These are phyloP conservation scores for Scomber colias DNA, from an alignment of 2,113 vertebrate species.

Conservation along the genomic window DNA sequence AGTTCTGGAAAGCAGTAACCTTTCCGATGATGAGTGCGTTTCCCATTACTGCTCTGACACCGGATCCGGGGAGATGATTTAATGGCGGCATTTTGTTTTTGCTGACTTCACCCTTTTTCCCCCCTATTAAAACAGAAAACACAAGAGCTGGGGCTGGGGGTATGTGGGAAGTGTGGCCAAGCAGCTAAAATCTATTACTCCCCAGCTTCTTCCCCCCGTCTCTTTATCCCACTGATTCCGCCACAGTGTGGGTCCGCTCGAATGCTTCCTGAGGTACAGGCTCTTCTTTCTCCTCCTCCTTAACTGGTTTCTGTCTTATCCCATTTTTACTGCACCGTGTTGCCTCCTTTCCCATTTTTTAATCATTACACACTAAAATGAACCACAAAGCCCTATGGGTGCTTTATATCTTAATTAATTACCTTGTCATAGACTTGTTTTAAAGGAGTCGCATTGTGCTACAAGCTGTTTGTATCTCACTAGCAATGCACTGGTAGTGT, in stretches of 20 bases:
- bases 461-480: conserved; percentile 22
- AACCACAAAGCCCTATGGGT: conserved; percentile 21
- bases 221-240: conserved; percentile 62
- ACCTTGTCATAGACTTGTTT: conserved; percentile 15
- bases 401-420: conserved; percentile 60
- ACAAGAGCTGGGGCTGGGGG: conserved; percentile 70
- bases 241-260: conserved; percentile 45
- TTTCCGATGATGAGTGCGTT: conserved; percentile 90
- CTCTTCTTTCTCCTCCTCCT: conserved; percentile 13
- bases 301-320: conserved; percentile 33
- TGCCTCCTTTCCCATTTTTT: conserved; percentile 17
- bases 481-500: not conserved
- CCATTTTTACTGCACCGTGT: conserved; percentile 21
- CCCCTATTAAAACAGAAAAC: conserved; percentile 87
- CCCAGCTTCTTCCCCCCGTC: conserved; percentile 61
- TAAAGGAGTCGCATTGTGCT: conserved; percentile 9
- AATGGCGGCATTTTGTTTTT: conserved; percentile 97
- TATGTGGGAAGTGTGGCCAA: conserved; percentile 85
- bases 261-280: conserved; percentile 32
- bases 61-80: conserved; percentile 92
- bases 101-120: conserved; percentile 87
- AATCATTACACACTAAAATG: conserved; percentile 45
- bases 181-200: conserved; percentile 86
- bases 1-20: conserved; percentile 91
- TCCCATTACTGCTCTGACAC: conserved; percentile 93